These are phyloP conservation scores for Coleophora flavipennella DNA, from an alignment of 2,888 invertebrate genomes.

Conservation along the genomic window DNA sequence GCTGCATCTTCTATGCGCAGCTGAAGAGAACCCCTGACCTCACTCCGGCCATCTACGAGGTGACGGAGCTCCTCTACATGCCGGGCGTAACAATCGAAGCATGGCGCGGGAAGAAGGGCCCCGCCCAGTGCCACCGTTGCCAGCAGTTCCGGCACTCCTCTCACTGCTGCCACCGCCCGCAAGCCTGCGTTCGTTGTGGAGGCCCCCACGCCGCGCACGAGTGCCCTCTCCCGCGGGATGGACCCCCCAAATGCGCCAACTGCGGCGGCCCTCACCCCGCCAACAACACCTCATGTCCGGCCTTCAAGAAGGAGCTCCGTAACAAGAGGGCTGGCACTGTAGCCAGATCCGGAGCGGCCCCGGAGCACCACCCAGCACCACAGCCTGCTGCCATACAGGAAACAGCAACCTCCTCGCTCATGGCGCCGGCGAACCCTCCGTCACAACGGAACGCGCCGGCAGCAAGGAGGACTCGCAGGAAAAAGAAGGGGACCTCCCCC, in stretches of 20 bases:
- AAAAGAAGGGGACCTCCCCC: too few relatives aligned
- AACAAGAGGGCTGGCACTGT: constrained; percentile 8
- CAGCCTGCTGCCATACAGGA: too few relatives aligned
- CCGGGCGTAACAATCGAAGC: constrained; percentile 6
- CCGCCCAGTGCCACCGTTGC: constrained; percentile 5
- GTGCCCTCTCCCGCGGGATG: constrained; percentile 1
- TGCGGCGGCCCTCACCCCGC: constrained; percentile 13
- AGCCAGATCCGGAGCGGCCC: constrained; percentile 1
- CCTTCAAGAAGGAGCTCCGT: constrained; percentile 1
- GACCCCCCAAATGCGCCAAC: constrained; percentile 12
- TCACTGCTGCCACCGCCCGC: neutral
- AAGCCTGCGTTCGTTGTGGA: neutral
- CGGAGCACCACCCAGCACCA: neutral
- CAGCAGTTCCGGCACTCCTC: neutral
- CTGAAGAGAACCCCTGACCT: constrained; percentile 1
- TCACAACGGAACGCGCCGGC: too few relatives aligned
- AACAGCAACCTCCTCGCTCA: too few relatives aligned
- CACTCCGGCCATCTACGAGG: constrained; percentile 6
- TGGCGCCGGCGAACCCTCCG: too few relatives aligned
- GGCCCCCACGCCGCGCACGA: neutral
- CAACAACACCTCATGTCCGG: constrained; percentile 11
- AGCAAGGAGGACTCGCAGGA: too few relatives aligned
- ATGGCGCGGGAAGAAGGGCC: constrained; percentile 5
- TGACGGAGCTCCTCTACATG: constrained; percentile 6
- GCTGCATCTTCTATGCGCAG: constrained; percentile 6